These are phyloP conservation scores for Drosophila pseudoananassae DNA, from an alignment of 1,140 invertebrate genomes.

Conservation along the genomic window DNA sequence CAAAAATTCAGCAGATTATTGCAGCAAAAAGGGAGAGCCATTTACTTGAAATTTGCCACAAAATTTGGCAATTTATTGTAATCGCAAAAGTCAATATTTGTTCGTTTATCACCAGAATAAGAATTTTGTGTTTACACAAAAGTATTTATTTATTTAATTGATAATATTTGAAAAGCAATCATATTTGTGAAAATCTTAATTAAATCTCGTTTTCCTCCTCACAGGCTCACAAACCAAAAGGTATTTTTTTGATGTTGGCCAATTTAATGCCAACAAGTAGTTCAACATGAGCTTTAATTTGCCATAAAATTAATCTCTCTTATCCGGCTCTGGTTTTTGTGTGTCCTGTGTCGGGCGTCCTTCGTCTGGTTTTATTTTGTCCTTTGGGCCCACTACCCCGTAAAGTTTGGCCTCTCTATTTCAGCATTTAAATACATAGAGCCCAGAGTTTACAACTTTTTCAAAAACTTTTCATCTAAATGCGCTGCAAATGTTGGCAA, in stretches of 20 bases:
- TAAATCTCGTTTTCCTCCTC: constrained; percentile 2
- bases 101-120: background rate
- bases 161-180: background rate
- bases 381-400: background rate
- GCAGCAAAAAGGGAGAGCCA: background rate
- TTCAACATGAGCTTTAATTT: constrained; percentile 23
- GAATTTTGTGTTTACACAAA: background rate
- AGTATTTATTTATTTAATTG: constrained; percentile 1
- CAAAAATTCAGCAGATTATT: constrained; percentile 31
- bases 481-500: constrained; percentile 46
- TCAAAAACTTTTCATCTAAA: constrained; percentile 44
- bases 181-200: constrained; percentile 12
- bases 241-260: background rate
- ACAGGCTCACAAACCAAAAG: background rate
- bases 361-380: background rate
- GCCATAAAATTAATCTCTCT: background rate
- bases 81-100: background rate
- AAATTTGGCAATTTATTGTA: background rate
- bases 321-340: background rate
- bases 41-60: no score
- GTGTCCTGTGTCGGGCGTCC: background rate
- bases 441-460: constrained; percentile 41
- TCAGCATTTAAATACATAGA: constrained; percentile 34
- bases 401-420: constrained; percentile 5
- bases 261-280: constrained; percentile 24